Evolutionary conservation across 2,113 vertebrate genomes (phyloP).

Genomic region (Chitala chitala): DNA sequence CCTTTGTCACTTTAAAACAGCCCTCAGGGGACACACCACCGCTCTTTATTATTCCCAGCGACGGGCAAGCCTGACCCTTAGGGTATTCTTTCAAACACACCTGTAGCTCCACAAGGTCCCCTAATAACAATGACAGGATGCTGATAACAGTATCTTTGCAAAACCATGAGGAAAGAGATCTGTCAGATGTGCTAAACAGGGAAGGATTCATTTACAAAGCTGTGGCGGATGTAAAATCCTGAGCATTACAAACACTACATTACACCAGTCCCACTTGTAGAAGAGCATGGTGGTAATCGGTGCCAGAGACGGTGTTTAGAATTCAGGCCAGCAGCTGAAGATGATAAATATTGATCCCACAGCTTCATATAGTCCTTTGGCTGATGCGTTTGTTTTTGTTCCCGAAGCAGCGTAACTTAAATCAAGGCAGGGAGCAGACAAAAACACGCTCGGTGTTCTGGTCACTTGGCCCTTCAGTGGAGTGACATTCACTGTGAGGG

Average conservation of each 20-base stretch:
- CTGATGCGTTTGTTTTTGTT: constrained; percentile 29
- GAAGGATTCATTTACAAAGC: neutral
- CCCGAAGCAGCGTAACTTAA: constrained; percentile 30
- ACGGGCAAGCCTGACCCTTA: neutral
- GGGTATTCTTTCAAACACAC: constrained; percentile 14
- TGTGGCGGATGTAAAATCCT: neutral
- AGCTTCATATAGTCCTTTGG: constrained; percentile 36
- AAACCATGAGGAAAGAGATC: neutral
- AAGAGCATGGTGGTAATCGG: neutral
- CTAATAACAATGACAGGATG: neutral
- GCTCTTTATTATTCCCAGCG: constrained; percentile 33
- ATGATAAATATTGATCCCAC: constrained; percentile 42
- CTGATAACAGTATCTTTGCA: constrained; percentile 4
- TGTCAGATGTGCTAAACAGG: neutral
- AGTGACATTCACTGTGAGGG: constrained; percentile 38
- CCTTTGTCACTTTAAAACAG: constrained; percentile 38
- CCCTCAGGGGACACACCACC: constrained; percentile 49
- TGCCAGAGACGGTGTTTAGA: constrained; percentile 11
- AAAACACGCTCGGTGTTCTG: constrained; percentile 39
- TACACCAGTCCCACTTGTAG: neutral
- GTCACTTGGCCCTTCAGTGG: constrained; percentile 34
- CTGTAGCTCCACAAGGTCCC: constrained; percentile 18
- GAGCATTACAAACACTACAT: neutral
- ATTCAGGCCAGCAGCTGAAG: constrained; percentile 26
- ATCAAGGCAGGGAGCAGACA: constrained; percentile 27